Percentiles rank a stretch among this genome's conserved stretches.
Conservation (phyloP, 2,797 vertebrate species). For the Myotis vivesi region DNA sequence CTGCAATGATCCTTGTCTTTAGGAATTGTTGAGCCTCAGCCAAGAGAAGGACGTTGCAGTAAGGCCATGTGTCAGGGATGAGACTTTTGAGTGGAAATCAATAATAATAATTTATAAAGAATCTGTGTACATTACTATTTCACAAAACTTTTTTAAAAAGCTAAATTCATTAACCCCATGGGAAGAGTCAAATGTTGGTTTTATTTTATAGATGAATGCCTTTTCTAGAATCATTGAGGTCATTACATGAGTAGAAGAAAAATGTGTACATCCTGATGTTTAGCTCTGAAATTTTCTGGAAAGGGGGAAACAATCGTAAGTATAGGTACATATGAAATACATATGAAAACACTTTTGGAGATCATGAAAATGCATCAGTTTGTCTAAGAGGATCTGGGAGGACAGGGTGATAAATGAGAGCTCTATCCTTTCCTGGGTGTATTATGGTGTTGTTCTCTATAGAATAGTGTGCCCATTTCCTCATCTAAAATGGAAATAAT, state of each 20-base stretch:
- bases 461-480: background rate
- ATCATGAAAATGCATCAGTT: background rate
- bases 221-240: conserved; percentile 15
- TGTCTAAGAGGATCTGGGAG: background rate
- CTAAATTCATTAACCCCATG: conserved; percentile 31
- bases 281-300: conserved; percentile 1
- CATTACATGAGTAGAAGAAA: background rate
- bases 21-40: conserved; percentile 20
- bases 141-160: background rate
- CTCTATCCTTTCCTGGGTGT: background rate
- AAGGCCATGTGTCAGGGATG: conserved; percentile 8
- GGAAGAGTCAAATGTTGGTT: conserved; percentile 30
- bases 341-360: background rate
- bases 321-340: background rate
- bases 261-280: background rate
- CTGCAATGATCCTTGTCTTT: conserved; percentile 32
- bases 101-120: conserved; percentile 22
- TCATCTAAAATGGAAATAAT: background rate
- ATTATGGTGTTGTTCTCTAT: background rate
- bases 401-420: background rate
- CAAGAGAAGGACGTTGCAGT: background rate
- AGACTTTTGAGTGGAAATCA: conserved; percentile 21
- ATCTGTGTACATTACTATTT: background rate
- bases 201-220: conserved; percentile 6
- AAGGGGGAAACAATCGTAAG: background rate